These are phyloP conservation scores for Vombatus ursinus DNA, from an alignment of 2,113 vertebrate species.

Conservation along the genomic window DNA sequence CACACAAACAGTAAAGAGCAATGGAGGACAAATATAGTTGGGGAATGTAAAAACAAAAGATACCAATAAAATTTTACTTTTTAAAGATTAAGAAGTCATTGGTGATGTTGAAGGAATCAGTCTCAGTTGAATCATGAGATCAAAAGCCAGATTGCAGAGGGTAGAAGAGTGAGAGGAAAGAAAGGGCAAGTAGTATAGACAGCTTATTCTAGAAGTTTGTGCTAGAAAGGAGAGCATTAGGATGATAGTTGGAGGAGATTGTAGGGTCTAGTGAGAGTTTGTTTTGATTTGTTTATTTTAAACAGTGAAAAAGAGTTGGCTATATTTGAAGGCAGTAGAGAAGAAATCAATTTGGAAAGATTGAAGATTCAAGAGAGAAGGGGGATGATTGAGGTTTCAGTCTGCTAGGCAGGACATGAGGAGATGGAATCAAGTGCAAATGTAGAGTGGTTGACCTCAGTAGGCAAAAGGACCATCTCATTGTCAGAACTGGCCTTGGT, in stretches of 20 bases:
- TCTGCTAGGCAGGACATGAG: neutral
- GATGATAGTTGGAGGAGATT: neutral
- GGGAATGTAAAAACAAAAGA: neutral
- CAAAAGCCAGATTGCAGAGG: neutral
- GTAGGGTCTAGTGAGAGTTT: neutral
- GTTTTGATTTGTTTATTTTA: neutral
- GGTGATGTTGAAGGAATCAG: neutral
- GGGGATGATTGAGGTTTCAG: neutral
- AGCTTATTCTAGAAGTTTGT: neutral
- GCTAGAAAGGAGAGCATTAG: neutral
- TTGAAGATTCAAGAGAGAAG: neutral
- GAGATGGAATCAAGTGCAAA: neutral
- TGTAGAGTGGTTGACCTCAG: neutral
- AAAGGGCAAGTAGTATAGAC: neutral
- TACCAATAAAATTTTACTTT: neutral
- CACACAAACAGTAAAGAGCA: neutral
- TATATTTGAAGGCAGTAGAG: neutral
- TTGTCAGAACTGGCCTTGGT: neutral
- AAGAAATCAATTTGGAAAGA: neutral
- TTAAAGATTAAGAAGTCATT: neutral
- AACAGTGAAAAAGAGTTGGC: neutral
- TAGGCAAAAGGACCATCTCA: neutral
- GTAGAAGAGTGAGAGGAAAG: neutral
- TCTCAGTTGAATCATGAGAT: neutral
- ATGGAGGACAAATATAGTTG: neutral